These are phyloP conservation scores for Microhierax caerulescens DNA, from an alignment of 2,797 vertebrate genomes.

Conservation along the genomic window DNA sequence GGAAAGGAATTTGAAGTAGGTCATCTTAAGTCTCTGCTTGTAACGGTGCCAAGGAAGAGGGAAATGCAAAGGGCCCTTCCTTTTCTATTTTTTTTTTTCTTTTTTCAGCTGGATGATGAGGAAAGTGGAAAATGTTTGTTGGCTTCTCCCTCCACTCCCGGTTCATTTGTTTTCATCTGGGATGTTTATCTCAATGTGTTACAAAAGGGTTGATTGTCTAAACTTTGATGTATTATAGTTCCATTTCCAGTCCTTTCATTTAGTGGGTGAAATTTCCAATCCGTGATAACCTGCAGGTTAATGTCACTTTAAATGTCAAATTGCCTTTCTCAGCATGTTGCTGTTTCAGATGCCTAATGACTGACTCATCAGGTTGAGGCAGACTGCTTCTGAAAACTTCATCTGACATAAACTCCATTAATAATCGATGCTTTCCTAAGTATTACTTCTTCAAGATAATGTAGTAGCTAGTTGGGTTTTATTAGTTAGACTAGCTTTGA, in stretches of 20 bases:
- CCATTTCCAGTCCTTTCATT: slow-evolving; percentile 43
- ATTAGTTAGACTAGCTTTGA: background rate
- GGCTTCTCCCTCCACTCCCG: background rate
- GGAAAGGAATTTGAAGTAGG: background rate
- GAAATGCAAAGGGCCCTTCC: background rate
- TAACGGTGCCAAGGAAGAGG: background rate
- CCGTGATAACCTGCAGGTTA: slow-evolving; percentile 40
- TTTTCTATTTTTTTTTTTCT: background rate
- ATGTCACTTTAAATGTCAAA: slow-evolving; percentile 43
- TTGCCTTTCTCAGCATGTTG: background rate
- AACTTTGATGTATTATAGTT: slow-evolving; percentile 5
- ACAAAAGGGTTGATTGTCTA: slow-evolving; percentile 3
- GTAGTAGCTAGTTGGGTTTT: background rate
- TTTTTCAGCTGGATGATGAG: background rate
- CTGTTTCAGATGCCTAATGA: slow-evolving; percentile 2
- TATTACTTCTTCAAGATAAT: background rate
- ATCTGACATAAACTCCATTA: background rate
- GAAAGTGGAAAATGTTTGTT: background rate
- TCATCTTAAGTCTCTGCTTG: background rate
- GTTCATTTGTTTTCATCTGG: slow-evolving; percentile 21
- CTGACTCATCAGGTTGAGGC: slow-evolving; percentile 20
- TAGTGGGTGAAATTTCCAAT: slow-evolving; percentile 7
- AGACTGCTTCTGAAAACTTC: background rate
- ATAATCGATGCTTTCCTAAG: background rate
- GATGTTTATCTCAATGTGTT: background rate